Evolutionary conservation across 2,113 vertebrate genomes (phyloP), one percentile per base, ranked within the genome.

Genomic region (Leptobrachium ailaonicum): DNA sequence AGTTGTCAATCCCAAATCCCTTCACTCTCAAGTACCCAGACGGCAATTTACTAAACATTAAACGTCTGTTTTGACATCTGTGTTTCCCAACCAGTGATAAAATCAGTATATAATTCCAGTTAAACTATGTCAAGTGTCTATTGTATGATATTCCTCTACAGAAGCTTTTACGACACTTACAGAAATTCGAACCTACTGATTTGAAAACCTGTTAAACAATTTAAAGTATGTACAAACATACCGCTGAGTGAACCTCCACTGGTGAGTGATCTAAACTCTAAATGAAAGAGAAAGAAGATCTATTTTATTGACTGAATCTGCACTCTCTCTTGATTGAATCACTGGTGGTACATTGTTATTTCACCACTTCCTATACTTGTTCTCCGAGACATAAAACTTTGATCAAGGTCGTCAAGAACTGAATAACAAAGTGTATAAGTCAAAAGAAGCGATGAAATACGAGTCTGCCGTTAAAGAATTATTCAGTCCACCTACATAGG

Each of bases 371-470:
- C 42, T n/a, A n/a, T 53, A 66, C 44, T 63, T 79, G 56, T 66
- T 76, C 77, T 79, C 32, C 41, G 43, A 71, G 44, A 71, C 56
- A 53, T 71, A 72, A 50, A 58, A 64, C 56, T 32, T 71, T 63
- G 47, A 58, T 72, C 58, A 71, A 79, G 77, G 70, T 71, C 62
- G 58, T 64, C 64, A 71, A 66, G 58, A 71, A 50, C 11, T 32
- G 72, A 42, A 72, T 71, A 79, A 69, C 12, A 12, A 60, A 64
- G n/a, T 44, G 58, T 50, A 8, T 44, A 79, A 41, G 68, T 50
- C 20, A 72, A 72, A 43, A 11, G 42, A 79, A 71, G 45, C 50
- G 58, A 66, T 60, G 44, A 68, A 79, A 79, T 43, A 72, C 20
- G 20, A 32, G 32, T 13, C 12, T 41, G 68, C 44, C 47, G 12